phyloP scores from a whole-genome alignment of 1,140 invertebrate species.

The Zaprionus capensis region DNA sequence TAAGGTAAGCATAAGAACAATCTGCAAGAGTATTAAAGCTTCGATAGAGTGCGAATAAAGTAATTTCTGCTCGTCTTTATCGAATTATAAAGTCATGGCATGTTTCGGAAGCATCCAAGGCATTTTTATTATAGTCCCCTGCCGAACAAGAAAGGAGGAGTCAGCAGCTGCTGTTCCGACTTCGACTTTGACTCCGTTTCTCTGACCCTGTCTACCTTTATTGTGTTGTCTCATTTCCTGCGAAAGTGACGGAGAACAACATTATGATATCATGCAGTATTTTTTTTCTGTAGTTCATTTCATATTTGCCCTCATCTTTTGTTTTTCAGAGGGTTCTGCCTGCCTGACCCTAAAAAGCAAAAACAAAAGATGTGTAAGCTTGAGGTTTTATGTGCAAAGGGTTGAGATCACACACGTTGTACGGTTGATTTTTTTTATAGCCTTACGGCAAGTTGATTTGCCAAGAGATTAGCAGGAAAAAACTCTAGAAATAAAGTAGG shows the following conservation, averaged over 20 bases:
- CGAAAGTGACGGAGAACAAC: slow-evolving; percentile 62
- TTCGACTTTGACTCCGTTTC: slow-evolving; percentile 13
- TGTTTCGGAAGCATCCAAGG: slow-evolving; percentile 42
- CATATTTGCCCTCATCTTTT: slow-evolving; percentile 50
- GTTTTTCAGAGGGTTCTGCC: slow-evolving; percentile 14
- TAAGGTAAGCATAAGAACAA: neutral
- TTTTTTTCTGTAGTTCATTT: neutral
- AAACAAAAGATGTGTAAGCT: slow-evolving; percentile 25
- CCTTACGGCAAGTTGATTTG: neutral
- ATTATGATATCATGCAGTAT: slow-evolving; percentile 71
- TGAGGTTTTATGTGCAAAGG: slow-evolving; percentile 25
- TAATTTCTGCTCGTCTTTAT: slow-evolving; percentile 42
- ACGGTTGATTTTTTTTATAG: neutral
- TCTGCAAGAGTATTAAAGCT: neutral
- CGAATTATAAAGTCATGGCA: slow-evolving; percentile 74
- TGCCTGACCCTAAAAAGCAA: slow-evolving; percentile 15
- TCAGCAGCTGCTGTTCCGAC: slow-evolving; percentile 26
- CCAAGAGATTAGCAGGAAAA: neutral
- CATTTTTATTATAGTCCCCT: slow-evolving; percentile 46
- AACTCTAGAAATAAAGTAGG: neutral
- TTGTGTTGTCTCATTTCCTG: slow-evolving; percentile 71
- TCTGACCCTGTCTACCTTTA: slow-evolving; percentile 43
- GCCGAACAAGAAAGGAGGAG: neutral
- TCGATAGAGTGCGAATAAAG: neutral
- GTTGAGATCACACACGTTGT: neutral